These are phyloP conservation scores for Potamarius usumacintae DNA, from an alignment of 2,113 vertebrate species.

Conservation along the genomic window DNA sequence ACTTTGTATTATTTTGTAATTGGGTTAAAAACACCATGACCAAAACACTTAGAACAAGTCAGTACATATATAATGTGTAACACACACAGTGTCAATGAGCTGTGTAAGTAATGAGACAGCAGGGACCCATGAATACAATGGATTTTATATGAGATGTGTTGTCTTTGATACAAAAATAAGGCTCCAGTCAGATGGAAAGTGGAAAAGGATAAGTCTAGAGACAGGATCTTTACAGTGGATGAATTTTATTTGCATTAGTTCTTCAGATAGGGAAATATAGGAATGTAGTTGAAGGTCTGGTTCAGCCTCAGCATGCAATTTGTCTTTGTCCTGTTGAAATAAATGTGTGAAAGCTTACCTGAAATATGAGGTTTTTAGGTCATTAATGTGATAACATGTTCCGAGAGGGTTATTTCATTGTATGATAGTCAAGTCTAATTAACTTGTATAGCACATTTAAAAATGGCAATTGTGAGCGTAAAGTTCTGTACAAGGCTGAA, in stretches of 20 bases:
- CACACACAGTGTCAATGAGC: background rate
- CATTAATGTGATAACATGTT: background rate
- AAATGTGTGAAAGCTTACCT: background rate
- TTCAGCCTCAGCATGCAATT: background rate
- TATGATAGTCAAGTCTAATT: background rate
- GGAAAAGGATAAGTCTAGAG: background rate
- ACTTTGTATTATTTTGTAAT: background rate
- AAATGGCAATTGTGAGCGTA: too few species aligned
- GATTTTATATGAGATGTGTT: slow-evolving; percentile 20
- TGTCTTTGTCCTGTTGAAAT: background rate
- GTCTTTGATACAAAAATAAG: background rate
- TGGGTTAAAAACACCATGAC: background rate
- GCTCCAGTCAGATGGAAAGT: background rate
- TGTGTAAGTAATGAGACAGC: background rate
- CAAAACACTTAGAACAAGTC: background rate
- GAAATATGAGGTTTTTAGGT: background rate
- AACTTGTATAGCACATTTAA: too few species aligned
- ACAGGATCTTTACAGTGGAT: background rate
- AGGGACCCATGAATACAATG: background rate
- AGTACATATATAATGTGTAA: background rate
- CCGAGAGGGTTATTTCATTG: background rate
- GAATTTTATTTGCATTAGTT: background rate
- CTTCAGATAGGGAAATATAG: background rate
- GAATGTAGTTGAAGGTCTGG: background rate
- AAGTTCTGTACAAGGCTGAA: too few species aligned